Percentiles rank a stretch among this genome's conserved stretches.
These are phyloP conservation scores for Oreotragus oreotragus DNA, from an alignment of 2,113 vertebrate genomes.

Conservation along the genomic window DNA sequence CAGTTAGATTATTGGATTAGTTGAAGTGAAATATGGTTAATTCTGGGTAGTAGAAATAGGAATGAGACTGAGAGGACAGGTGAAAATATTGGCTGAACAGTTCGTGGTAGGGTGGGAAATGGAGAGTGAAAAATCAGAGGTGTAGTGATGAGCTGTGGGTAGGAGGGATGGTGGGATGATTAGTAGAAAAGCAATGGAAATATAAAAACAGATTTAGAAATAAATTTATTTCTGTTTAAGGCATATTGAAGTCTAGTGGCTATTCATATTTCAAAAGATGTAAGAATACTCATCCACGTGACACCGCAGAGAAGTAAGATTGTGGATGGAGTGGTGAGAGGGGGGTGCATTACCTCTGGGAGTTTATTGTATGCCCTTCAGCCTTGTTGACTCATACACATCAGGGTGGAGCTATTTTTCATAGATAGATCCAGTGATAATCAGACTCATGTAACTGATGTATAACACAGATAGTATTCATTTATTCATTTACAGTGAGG, in stretches of 20 bases:
- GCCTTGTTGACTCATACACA: not conserved
- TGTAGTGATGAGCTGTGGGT: not conserved
- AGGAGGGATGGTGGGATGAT: not conserved
- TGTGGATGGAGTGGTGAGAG: not conserved
- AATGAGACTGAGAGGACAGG: not conserved
- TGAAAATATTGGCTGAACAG: not conserved
- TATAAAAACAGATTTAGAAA: not conserved
- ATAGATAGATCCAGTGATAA: not conserved
- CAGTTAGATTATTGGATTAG: not conserved
- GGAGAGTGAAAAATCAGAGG: not conserved
- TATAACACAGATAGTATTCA: not conserved
- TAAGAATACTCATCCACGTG: not conserved
- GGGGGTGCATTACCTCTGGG: not conserved
- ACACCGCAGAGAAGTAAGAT: not conserved
- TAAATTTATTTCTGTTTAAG: not conserved
- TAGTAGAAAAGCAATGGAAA: not conserved
- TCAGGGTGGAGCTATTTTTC: not conserved
- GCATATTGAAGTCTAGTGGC: not conserved
- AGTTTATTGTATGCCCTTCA: not conserved
- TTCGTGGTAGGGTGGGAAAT: not conserved
- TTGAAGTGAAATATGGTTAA: not conserved
- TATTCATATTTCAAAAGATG: not conserved
- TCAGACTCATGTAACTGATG: not conserved
- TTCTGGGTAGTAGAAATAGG: not conserved
- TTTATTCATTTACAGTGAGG: not conserved